These are phyloP conservation scores for Metopia argyrocephala DNA, from an alignment of 2,888 invertebrate genomes.

Conservation along the genomic window DNA sequence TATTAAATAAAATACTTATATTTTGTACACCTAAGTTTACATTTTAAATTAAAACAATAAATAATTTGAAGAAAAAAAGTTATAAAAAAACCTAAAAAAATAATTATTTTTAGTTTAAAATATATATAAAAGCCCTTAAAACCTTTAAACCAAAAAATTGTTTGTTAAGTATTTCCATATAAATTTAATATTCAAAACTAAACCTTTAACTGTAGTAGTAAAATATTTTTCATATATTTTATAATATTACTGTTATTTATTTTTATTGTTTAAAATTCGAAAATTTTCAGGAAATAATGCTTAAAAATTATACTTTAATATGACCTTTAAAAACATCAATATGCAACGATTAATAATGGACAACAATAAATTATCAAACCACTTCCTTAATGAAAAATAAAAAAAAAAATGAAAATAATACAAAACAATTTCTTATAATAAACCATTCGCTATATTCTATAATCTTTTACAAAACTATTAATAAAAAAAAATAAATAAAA, in stretches of 20 bases:
- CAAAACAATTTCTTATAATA: slow-evolving; percentile 4
- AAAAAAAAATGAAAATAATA: slow-evolving; percentile 3
- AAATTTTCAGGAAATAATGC: no score
- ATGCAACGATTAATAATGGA: slow-evolving; percentile 50
- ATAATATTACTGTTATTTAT: neutral
- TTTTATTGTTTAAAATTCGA: slow-evolving; percentile 15
- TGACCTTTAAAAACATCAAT: slow-evolving; percentile 43
- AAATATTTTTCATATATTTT: neutral
- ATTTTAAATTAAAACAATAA: no score
- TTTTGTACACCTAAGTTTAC: no score
- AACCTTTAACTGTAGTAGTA: slow-evolving; percentile 27
- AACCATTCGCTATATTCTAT: slow-evolving; percentile 27
- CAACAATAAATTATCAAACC: slow-evolving; percentile 13
- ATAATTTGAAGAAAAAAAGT: no score
- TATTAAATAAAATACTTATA: slow-evolving; percentile 11
- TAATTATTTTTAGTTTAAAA: no score
- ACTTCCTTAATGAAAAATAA: slow-evolving; percentile 39
- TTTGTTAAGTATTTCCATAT: slow-evolving; percentile 39
- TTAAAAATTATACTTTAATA: slow-evolving; percentile 17
- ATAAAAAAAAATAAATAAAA: neutral
- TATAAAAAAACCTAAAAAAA: neutral
- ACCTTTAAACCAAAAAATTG: neutral
- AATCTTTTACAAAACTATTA: slow-evolving; percentile 9
- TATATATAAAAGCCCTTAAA: neutral
- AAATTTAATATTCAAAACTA: neutral